Base-by-base conservation (phyloP, 2,797 vertebrate genomes). In the Xenentodon cancila region DNA sequence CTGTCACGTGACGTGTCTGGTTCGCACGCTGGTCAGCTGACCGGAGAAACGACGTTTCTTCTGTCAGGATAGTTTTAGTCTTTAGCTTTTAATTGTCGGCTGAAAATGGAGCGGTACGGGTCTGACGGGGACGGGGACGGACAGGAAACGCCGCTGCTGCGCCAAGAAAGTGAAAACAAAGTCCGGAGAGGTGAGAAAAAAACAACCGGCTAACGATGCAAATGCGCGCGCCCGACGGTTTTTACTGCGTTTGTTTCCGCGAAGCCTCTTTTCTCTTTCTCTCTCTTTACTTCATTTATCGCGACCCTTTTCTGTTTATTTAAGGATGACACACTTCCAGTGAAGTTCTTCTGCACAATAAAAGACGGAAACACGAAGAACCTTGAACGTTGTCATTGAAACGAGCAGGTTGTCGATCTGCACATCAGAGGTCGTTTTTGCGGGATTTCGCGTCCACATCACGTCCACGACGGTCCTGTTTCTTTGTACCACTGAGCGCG, bases 91-190 rank as follows among this genome's bases (percentile, higher is more conserved):
- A 12, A 20, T 2, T 40, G 19, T 37, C 19, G 13, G 9, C 22
- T 19, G 25, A 18, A 61, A 5, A 89, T 90, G 88, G 71, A 83
- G 47, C 63, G 40, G n/a, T 75, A 68, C 53, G 77, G 40, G 11
- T 85, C 86, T 8, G 86, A 90, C 51, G 53, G 64, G 50, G 90
- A 90, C 20, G 59, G 17, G 18, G 87, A 89, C 46, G 84, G 82
- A 21, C 86, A 77, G 67, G 80, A 85, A 2, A 84, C 54, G 0
- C 89, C 88, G 61, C 86, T 91, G 47, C 87, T 89, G 11, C 78
- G 19, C 13, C 72, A 72, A 0, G 69, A 53, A 57, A 45, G 42
- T 5, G 77, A 75, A n/a, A 80, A 71, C 17, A 72, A 49, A 52
- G 44, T 69, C 3, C 78, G 58, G 25, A 77, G 61, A 83, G 85